Conservation (phyloP, 2,888 invertebrate species). For the Leptopterna dolabrata region DNA sequence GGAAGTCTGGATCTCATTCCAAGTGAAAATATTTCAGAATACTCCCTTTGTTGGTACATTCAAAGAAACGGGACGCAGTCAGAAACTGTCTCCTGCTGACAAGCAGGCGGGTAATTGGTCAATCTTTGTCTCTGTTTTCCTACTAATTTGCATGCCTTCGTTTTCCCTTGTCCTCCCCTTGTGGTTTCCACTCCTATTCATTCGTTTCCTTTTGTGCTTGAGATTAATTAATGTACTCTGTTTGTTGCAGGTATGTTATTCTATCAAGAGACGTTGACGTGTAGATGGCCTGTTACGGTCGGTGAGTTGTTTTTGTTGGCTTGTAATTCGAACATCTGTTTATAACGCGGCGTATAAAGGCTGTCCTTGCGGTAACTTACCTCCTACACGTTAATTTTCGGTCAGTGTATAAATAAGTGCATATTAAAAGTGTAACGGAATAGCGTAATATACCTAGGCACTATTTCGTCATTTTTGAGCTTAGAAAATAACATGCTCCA, state of each 20-base stretch:
- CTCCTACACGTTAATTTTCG: too few species aligned
- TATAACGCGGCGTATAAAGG: too few species aligned
- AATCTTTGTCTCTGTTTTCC: neutral
- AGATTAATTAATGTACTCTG: neutral
- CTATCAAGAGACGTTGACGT: neutral
- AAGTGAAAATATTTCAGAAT: neutral
- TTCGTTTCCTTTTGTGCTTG: neutral
- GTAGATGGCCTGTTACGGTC: neutral
- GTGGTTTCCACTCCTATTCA: neutral
- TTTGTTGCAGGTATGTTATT: neutral
- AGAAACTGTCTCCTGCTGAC: neutral
- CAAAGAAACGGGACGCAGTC: neutral
- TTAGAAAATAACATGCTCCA: too few species aligned
- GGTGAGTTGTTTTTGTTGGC: neutral
- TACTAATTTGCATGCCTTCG: neutral
- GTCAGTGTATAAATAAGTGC: too few species aligned
- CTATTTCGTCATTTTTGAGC: too few species aligned
- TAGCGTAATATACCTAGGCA: too few species aligned
- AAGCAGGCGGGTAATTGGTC: neutral
- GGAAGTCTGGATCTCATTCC: neutral
- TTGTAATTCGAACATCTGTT: neutral
- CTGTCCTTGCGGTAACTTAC: too few species aligned
- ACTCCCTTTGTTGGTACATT: neutral
- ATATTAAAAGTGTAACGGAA: too few species aligned
- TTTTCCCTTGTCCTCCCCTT: neutral